Evolutionary conservation across 2,113 vertebrate genomes (phyloP).

Genomic region (Rhabdornis inornatus): DNA sequence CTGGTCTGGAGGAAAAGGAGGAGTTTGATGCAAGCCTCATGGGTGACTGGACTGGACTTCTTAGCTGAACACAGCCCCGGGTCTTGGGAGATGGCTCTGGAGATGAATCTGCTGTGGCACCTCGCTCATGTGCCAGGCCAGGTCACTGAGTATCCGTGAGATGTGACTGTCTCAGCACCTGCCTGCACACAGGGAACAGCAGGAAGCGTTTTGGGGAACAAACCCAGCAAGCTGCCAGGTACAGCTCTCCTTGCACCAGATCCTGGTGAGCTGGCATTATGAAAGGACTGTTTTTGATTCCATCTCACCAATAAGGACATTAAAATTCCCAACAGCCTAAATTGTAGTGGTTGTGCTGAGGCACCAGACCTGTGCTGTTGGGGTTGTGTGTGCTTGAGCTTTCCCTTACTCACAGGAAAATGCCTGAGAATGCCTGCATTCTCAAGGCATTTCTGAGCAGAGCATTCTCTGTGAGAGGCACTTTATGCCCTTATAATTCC

Average conservation of each 20-base stretch:
- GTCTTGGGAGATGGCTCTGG: background rate
- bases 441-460: background rate
- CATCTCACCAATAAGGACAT: background rate
- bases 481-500: background rate
- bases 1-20: background rate
- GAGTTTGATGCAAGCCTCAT: background rate
- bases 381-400: accelerated
- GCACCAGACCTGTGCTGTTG: background rate
- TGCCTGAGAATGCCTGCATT: too few species aligned
- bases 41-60: background rate
- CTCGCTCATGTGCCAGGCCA: accelerated
- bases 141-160: accelerated
- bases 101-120: accelerated
- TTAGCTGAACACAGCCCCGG: background rate
- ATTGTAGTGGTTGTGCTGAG: accelerated
- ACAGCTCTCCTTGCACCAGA: background rate
- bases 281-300: background rate
- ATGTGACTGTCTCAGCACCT: background rate
- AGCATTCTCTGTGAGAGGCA: background rate
- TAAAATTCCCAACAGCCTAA: background rate
- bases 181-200: background rate
- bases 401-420: background rate
- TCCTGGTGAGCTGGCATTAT: background rate
- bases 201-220: too few species aligned
- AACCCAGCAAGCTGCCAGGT: background rate